A percentile compares a stretch with the other conserved stretches of the same genome.
phyloP scores from a whole-genome alignment of 2,888 invertebrate genomes.

The Mesopsocus fuscifrons region DNA sequence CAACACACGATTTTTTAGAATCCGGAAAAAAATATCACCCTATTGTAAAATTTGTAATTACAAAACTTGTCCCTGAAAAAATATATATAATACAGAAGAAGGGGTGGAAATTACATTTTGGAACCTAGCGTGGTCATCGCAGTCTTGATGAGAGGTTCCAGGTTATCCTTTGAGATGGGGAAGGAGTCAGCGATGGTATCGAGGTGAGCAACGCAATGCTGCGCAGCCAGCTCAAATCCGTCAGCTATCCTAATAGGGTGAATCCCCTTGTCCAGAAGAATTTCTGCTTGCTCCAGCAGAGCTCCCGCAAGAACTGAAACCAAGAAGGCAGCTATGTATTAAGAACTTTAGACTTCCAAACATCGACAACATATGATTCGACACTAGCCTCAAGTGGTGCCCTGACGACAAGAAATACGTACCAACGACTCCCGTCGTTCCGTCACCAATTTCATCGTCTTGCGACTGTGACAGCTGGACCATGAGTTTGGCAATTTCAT shows the following conservation, averaged over 20 bases:
- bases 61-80: neutral
- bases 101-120: constrained; percentile 74
- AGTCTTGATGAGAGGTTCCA: constrained; percentile 77
- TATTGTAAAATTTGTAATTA: constrained; percentile 4
- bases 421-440: constrained; percentile 94
- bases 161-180: constrained; percentile 61
- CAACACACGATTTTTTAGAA: constrained; percentile 9
- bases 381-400: no score
- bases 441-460: constrained; percentile 99
- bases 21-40: no score
- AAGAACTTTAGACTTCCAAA: neutral
- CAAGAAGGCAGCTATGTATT: constrained; percentile 11
- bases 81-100: constrained; percentile 7
- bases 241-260: constrained; percentile 98
- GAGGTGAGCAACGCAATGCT: constrained; percentile 65
- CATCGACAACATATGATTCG: neutral
- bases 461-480: constrained; percentile 97
- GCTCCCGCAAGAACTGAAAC: constrained; percentile 56
- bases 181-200: constrained; percentile 79
- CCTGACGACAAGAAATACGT: no score
- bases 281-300: constrained; percentile 84
- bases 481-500: constrained; percentile 94
- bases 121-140: constrained; percentile 98
- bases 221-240: constrained; percentile 93
- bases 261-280: constrained; percentile 84